Conservation (phyloP, 2,888 invertebrate species). For the Cephus pygmeus region DNA sequence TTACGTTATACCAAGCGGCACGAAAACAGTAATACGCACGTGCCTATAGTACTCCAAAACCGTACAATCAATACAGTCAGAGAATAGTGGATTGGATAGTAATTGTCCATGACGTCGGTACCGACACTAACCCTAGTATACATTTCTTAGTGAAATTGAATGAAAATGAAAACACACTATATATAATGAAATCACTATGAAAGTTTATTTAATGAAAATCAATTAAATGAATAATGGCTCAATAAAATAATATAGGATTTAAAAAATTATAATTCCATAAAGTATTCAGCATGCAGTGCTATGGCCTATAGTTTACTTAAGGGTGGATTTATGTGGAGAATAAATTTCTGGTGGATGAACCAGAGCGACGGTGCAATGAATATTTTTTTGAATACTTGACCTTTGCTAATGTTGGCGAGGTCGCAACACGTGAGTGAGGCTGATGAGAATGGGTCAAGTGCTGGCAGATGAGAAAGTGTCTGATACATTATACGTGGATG, state of each 20-base stretch:
- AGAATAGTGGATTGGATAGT: not conserved
- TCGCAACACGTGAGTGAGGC: not conserved
- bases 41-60: not conserved
- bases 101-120: not conserved
- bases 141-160: not conserved
- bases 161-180: not conserved
- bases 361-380: not conserved
- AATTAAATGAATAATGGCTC: not conserved
- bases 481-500: not conserved
- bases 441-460: not conserved
- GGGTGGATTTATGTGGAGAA: not conserved
- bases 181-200: not conserved
- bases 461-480: not conserved
- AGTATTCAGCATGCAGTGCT: not conserved
- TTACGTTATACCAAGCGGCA: not conserved
- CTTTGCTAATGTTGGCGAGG: not conserved
- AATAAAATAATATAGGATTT: not conserved
- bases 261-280: not conserved
- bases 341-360: not conserved
- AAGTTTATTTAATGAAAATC: not conserved
- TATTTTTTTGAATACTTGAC: not conserved
- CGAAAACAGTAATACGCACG: not conserved
- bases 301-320: not conserved
- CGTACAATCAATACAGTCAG: not conserved
- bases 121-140: not conserved